Evolutionary conservation across 2,113 vertebrate genomes (phyloP), one percentile per base, ranked within the genome.

Genomic region (Menidia beryllina): DNA sequence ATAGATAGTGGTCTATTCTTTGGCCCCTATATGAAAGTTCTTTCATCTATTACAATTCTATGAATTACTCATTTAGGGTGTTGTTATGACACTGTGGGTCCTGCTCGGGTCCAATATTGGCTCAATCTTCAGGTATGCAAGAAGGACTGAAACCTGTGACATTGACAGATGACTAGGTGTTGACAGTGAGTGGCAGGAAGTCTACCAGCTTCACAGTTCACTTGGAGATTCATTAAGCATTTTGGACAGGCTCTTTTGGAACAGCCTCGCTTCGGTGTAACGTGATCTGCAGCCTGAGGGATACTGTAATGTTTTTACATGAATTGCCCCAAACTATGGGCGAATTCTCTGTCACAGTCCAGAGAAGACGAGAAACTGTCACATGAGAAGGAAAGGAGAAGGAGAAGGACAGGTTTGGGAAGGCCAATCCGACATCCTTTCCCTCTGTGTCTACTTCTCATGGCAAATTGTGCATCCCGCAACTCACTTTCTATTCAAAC

Each of bases 381-480:
- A 39, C 23, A 30, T 10, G 57, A 65, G 54, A 19, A 13, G 41
- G 54, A 38, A 49, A 49, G 48, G 21, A 61, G 24, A 45, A 54
- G 24, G 19, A 43, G 27, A 9, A 9, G 45, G 20, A 56, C 19
- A 27, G n/a, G 60, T 72, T 72, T 55, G 60, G 45, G 58, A 67
- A 69, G 60, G 68, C 89, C 84, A 75, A 78, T 75, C 80, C 82
- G 81, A 88, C 92, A 90, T 70, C 41, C 27, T 66, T 36, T 51
- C 30, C 71, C 73, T 69, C 65, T 73, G 68, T 62, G 38, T 41
- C 53, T 63, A 86, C 74, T 68, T 83, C 77, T 58, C 58, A 92
- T 93, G 94, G 96, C 86, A 92, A 94, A 95, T 86, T 89, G 83
- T 89, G 86, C 86, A 53, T 87, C 94, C 93, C 83, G 92, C 91